Evolutionary conservation across 2,888 invertebrate species (phyloP), one percentile per base, ranked within the genome.

Genomic region (Fragum whitleyi): DNA sequence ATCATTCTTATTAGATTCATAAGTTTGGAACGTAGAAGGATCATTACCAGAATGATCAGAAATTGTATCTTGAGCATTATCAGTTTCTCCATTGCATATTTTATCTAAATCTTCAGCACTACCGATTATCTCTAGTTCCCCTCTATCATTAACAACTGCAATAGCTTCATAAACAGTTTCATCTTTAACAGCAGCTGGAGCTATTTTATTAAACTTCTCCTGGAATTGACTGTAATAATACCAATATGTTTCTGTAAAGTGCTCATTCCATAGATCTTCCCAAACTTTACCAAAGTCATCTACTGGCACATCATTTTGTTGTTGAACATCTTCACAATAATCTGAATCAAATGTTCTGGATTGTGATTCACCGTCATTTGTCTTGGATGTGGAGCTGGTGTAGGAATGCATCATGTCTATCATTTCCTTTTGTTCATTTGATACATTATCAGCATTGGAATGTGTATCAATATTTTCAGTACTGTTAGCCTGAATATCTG

Each of bases 211-310:
- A 68, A 88, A 87, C 59, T 86, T 82, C 28, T 80, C 85, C 28
- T 73, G 68, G 84, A 89, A 91, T 77, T 90, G 86, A 67, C 86
- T 91, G 76, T 89, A 90, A 70, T 89, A 90, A 69, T 89, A 90
- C 91, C 91, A 92, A 73, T 91, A 92, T 7, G 85, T 85, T 72
- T 91, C 92, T 42, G 86, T 88, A 57, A 89, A 91, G 72, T 93
- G 92, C 76, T 92, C 91, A 71, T 91, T 88, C 93, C 93, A 93
- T 42, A 93, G 79, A 11, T 87, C 88, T 68, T 86, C 81, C 92
- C 92, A 92, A 62, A 84, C 86, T 67, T 87, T 73, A 71, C 83
- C 83, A 74, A 80, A 79, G 68, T 83, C 73, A 16, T 83, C 84
- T 3, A 3, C 14, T n/a, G 5, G 19, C 39, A 9, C 7, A n/a